Base-by-base conservation (phyloP, 2,888 invertebrate genomes). In the Andrena camellia region DNA sequence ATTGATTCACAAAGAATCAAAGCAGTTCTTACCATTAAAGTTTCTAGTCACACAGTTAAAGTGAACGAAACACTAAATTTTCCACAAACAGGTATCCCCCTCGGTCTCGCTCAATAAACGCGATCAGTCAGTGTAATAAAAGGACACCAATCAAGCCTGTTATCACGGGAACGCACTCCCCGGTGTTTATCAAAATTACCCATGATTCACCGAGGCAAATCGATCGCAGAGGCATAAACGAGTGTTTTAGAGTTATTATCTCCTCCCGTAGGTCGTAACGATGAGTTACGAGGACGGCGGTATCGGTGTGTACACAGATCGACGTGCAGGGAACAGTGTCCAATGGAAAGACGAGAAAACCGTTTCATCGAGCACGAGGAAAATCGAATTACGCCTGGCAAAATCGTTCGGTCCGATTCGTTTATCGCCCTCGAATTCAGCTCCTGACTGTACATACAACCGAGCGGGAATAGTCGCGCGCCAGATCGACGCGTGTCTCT, bases 381-480 rank as follows among this genome's bases (percentile, higher is more conserved):
- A 88, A 86, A 87, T 87, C 75, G 80, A 88, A 86, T 87, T 80
- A 86, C 83, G 67, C n/a, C 26, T 4, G 42, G 42, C 42, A 42
- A 42, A 42, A 54, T 48, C 67, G 78, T 75, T 74, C 75, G 72
- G 67, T 67, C 42, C 70, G 80, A 88, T 86, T 86, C 82, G 79
- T 86, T 87, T 88, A 82, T 69, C 87, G 76, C 52, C 62, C 35
- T 42, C 48, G 77, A 73, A 77, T 64, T 52, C 83, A 35, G 60
- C 50, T 64, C 66, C 83, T 85, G 84, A 88, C 88, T 84, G 85
- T 78, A 82, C 88, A 86, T 77, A 84, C 88, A 86, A 84, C 83
- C 87, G 78, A 75, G 69, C 74, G 66, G 62, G 78, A 70, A 35
- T 17, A 10, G 60, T 68, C 29, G 20, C 60, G 50, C 50, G 70